A percentile compares a stretch with the other conserved stretches of the same genome.
phyloP scores from a whole-genome alignment of 1,140 invertebrate species.

The Drosophila serrata region DNA sequence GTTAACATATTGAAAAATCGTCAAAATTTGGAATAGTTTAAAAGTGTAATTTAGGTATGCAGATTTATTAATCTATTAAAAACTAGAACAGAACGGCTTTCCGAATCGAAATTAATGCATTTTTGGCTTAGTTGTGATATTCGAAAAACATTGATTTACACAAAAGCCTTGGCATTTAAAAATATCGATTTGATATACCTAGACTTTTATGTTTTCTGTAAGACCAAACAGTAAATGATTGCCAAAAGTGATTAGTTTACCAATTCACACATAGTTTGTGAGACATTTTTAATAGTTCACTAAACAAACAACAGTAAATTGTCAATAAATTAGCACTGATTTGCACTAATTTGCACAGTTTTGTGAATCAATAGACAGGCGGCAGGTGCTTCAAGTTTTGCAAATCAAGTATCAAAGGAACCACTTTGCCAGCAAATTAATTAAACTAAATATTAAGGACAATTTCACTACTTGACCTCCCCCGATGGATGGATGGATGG shows the following conservation, averaged over 20 bases:
- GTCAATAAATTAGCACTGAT: slow-evolving; percentile 20
- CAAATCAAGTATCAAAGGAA: not conserved
- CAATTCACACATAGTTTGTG: not conserved
- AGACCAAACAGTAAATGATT: too few species aligned
- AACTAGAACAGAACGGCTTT: too few species aligned
- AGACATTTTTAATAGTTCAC: not conserved
- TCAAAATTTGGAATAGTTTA: too few species aligned
- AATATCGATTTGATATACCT: too few species aligned
- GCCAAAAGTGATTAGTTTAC: not conserved
- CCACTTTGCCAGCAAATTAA: not conserved
- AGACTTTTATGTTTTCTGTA: too few species aligned
- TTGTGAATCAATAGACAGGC: not conserved
- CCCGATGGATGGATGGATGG: not conserved
- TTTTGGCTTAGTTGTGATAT: too few species aligned
- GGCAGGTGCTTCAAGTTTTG: not conserved
- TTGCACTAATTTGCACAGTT: not conserved
- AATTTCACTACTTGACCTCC: slow-evolving; percentile 77
- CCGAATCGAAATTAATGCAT: too few species aligned
- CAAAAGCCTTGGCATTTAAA: too few species aligned
- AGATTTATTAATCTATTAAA: too few species aligned
- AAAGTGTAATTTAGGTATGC: too few species aligned
- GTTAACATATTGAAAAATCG: too few species aligned
- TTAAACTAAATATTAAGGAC: slow-evolving; percentile 59
- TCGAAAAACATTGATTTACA: too few species aligned
- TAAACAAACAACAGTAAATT: not conserved